Evolutionary conservation across 2,888 invertebrate species (phyloP).

Genomic region (Flexamia atlantica): DNA sequence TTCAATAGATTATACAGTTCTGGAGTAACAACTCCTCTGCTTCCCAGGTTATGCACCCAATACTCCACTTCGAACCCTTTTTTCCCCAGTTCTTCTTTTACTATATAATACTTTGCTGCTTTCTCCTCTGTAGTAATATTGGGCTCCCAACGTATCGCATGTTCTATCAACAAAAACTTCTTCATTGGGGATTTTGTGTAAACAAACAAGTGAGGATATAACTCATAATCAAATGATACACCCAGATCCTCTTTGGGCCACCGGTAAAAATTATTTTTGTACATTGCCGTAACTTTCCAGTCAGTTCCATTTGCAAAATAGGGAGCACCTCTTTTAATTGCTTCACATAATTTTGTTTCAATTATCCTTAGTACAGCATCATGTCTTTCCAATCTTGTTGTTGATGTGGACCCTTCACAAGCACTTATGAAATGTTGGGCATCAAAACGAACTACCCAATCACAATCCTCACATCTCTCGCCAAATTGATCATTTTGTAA

Average conservation of each 20-base stretch:
- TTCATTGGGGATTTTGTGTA: background rate
- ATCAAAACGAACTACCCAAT: background rate
- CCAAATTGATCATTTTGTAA: too few relatives aligned
- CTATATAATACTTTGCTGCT: background rate
- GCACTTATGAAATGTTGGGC: background rate
- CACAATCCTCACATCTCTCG: too few relatives aligned
- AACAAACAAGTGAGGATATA: background rate
- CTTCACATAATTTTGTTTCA: background rate
- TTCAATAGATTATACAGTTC: background rate
- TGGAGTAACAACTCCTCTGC: background rate
- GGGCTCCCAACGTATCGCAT: background rate
- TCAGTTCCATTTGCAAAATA: background rate
- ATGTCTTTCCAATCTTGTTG: background rate
- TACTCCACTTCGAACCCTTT: background rate
- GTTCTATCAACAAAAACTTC: background rate
- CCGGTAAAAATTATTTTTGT: background rate
- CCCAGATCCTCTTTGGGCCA: background rate
- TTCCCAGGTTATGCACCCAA: background rate
- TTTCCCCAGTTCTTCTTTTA: background rate
- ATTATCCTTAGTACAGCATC: background rate
- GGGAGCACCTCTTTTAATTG: background rate
- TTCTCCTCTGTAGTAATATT: background rate
- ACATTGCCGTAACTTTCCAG: background rate
- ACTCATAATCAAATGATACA: background rate
- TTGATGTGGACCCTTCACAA: background rate